Conservation (phyloP, 2,888 invertebrate species). For the Noctua janthina region DNA sequence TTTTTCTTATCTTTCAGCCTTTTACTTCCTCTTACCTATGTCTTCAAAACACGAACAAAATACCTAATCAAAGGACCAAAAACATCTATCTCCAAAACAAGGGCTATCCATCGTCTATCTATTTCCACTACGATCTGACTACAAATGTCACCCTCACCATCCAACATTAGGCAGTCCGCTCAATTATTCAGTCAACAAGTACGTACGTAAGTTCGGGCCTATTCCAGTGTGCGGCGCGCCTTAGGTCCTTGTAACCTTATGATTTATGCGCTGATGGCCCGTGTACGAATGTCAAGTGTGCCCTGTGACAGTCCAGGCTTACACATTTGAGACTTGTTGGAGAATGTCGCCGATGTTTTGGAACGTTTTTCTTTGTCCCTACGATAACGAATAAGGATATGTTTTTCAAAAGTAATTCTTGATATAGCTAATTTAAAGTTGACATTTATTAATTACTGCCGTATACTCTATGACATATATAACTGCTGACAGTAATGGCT, state of each 20-base stretch:
- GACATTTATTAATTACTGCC: slow-evolving; percentile 29
- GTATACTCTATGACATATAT: slow-evolving; percentile 10
- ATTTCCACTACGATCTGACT: slow-evolving; percentile 37
- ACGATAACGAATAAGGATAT: slow-evolving; percentile 30
- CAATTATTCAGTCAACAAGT: slow-evolving; percentile 65
- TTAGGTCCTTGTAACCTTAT: slow-evolving; percentile 64
- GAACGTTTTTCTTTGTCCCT: slow-evolving; percentile 27
- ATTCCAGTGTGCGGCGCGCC: slow-evolving; percentile 59
- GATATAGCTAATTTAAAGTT: slow-evolving; percentile 3
- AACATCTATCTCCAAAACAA: neutral
- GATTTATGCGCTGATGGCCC: slow-evolving; percentile 66
- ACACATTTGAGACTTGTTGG: slow-evolving; percentile 56
- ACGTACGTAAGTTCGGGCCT: slow-evolving; percentile 41
- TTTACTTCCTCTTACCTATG: neutral
- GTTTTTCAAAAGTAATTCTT: slow-evolving; percentile 6
- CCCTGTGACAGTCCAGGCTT: slow-evolving; percentile 58
- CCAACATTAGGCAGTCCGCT: slow-evolving; percentile 48
- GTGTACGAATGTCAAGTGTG: slow-evolving; percentile 58
- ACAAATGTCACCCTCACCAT: slow-evolving; percentile 40
- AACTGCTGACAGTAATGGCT: slow-evolving; percentile 22
- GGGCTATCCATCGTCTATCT: slow-evolving; percentile 40
- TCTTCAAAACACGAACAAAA: neutral
- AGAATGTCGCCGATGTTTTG: slow-evolving; percentile 53
- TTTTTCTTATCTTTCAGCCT: neutral
- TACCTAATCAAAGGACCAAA: neutral